These are phyloP conservation scores for Alloplasta piceator DNA, from an alignment of 2,888 invertebrate genomes.

Conservation along the genomic window DNA sequence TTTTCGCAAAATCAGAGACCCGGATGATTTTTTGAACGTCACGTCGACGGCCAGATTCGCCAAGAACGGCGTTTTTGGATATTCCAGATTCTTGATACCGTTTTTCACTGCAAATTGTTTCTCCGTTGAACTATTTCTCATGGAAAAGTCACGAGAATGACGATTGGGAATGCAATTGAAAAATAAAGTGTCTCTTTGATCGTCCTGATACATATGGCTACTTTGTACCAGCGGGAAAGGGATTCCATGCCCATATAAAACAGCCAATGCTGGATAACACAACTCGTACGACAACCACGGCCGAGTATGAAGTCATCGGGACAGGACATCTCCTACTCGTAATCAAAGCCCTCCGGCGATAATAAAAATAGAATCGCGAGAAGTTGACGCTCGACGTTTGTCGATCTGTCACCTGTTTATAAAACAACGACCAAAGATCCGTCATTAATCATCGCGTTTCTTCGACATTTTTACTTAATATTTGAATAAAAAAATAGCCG, in stretches of 20 bases:
- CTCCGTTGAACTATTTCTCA: too few species aligned
- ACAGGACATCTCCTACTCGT: conserved; percentile 41
- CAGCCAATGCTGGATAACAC: too few species aligned
- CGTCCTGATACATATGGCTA: too few species aligned
- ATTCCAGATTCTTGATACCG: too few species aligned
- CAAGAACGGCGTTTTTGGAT: too few species aligned
- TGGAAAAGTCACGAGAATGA: too few species aligned
- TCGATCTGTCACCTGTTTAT: not conserved
- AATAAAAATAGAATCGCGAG: conserved; percentile 56
- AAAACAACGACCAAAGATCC: too few species aligned
- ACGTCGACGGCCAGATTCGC: too few species aligned
- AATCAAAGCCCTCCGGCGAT: conserved; percentile 33
- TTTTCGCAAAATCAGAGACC: too few species aligned
- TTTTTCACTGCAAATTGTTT: too few species aligned
- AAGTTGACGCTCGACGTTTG: conserved; percentile 37
- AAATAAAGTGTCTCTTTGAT: not conserved
- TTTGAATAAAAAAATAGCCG: too few species aligned
- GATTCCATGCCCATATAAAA: not conserved
- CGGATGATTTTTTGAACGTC: too few species aligned
- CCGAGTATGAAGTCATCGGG: conserved; percentile 43
- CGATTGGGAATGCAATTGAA: not conserved
- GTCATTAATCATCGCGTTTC: not conserved
- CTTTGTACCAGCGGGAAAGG: not conserved
- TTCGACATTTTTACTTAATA: not conserved
- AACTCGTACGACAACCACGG: not conserved